These are phyloP conservation scores for Hestina assimilis DNA, from an alignment of 1,140 invertebrate genomes.

Conservation along the genomic window DNA sequence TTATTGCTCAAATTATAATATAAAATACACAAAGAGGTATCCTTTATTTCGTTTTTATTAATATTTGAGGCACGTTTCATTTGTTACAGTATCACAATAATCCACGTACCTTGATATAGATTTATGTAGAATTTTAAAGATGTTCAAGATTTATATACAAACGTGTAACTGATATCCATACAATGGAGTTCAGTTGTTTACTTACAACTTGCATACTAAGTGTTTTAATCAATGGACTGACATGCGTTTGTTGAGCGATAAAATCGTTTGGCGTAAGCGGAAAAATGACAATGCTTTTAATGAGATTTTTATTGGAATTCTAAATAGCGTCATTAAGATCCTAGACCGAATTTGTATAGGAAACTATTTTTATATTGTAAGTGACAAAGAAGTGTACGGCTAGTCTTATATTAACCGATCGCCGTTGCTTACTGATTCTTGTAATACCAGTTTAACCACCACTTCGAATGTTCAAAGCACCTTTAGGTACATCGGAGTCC, in stretches of 20 bases:
- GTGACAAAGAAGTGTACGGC: too few species aligned
- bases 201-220: constrained; percentile 10
- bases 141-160: constrained; percentile 12
- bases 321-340: too few species aligned
- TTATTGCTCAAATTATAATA: background rate
- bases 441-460: too few species aligned
- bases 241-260: background rate
- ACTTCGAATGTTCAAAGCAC: too few species aligned
- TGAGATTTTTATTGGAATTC: too few species aligned
- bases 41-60: background rate
- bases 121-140: constrained; percentile 16
- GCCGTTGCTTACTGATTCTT: too few species aligned
- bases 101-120: background rate
- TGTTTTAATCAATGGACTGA: background rate
- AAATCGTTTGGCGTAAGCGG: constrained; percentile 1
- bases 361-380: too few species aligned
- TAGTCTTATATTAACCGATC: too few species aligned
- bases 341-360: too few species aligned
- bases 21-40: background rate
- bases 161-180: constrained; percentile 13
- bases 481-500: too few species aligned
- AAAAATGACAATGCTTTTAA: background rate
- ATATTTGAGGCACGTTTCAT: background rate
- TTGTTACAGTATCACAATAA: constrained; percentile 3
- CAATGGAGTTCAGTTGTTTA: constrained; percentile 9